Percentiles rank a stretch among this genome's conserved stretches.
Conservation (phyloP, 2,797 vertebrate genomes). For the Enoplosus armatus region DNA sequence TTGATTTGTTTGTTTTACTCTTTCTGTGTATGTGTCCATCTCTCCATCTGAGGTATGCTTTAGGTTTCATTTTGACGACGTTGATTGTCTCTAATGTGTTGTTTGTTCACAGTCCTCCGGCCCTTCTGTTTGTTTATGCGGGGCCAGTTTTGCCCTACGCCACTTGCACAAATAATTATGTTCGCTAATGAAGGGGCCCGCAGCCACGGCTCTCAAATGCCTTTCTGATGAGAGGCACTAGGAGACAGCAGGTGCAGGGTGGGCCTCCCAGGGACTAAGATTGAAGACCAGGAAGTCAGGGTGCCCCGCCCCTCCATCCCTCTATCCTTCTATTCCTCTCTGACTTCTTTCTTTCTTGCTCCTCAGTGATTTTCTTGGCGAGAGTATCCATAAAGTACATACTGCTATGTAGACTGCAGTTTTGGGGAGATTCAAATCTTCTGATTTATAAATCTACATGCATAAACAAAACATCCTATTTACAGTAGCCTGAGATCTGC, state of each 20-base stretch:
- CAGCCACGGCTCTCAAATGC: slow-evolving; percentile 96
- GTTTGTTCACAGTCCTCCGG: slow-evolving; percentile 89
- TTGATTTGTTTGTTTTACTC: slow-evolving; percentile 11
- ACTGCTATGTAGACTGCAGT: background rate
- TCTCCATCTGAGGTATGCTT: slow-evolving; percentile 46
- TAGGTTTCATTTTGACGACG: slow-evolving; percentile 55
- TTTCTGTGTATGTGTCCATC: slow-evolving; percentile 33
- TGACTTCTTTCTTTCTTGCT: slow-evolving; percentile 28
- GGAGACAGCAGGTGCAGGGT: slow-evolving; percentile 98
- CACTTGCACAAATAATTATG: slow-evolving; percentile 99
- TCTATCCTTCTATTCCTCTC: slow-evolving; percentile 40
- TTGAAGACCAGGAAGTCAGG: slow-evolving; percentile 90
- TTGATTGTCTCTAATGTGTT: slow-evolving; percentile 83
- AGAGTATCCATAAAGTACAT: background rate
- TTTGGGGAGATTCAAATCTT: background rate
- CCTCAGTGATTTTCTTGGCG: background rate
- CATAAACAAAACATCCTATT: slow-evolving; percentile 19
- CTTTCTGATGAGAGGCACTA: slow-evolving; percentile 98
- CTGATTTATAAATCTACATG: background rate
- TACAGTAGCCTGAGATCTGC: slow-evolving; percentile 10
- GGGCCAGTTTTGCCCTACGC: slow-evolving; percentile 98
- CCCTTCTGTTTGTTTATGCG: slow-evolving; percentile 99
- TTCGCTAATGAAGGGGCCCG: slow-evolving; percentile 99
- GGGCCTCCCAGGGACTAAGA: slow-evolving; percentile 99
- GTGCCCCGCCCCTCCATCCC: slow-evolving; percentile 65